These are phyloP conservation scores for rabbit (Oryctolagus cuniculus) DNA, from an alignment of 2,113 vertebrate species.

Conservation along the genomic window DNA sequence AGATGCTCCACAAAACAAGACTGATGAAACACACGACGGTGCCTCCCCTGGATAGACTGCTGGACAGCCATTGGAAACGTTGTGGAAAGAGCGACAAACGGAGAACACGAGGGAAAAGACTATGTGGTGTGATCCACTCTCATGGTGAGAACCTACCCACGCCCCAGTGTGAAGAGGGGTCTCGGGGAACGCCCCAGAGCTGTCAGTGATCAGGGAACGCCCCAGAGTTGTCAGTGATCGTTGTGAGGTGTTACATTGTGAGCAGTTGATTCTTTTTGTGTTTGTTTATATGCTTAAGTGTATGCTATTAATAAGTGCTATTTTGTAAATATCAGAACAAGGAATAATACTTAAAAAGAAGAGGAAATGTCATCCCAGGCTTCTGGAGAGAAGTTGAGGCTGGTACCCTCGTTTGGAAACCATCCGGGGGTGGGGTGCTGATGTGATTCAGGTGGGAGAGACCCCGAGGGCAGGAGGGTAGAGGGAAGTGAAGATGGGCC, in stretches of 20 bases:
- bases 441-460: background rate
- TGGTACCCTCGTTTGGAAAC: background rate
- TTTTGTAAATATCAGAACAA: conserved; percentile 4
- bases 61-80: background rate
- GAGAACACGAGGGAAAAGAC: background rate
- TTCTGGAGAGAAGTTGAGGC: background rate
- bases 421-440: no score
- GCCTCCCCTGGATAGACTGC: background rate
- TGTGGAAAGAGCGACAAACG: background rate
- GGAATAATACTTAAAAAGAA: background rate
- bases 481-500: no score
- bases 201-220: background rate
- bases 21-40: fast-evolving
- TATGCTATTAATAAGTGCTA: background rate
- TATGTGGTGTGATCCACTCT: background rate
- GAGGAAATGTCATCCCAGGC: background rate
- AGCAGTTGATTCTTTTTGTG: background rate
- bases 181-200: background rate
- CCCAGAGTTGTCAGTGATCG: background rate
- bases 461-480: no score
- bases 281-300: background rate
- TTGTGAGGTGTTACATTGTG: no score
- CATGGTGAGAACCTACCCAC: background rate
- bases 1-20: background rate
- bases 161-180: background rate